phyloP scores from a whole-genome alignment of 1,140 invertebrate species.

The Chionoecetes opilio region DNA sequence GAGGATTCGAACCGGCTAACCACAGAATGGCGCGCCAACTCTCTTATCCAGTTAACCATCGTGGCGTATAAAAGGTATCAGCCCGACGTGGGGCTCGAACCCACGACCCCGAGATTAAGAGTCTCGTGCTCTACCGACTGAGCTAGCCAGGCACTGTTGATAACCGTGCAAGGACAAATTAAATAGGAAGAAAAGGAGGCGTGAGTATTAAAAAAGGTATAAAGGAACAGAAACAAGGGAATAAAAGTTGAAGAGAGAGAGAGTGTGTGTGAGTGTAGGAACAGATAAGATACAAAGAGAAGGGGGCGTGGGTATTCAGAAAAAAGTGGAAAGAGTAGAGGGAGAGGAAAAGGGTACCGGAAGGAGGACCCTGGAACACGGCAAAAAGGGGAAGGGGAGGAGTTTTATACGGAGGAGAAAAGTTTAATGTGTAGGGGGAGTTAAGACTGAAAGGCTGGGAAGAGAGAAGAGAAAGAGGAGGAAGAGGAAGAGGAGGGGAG shows the following conservation, averaged over 20 bases:
- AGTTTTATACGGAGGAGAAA: constrained; percentile 5
- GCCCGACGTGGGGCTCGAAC: too few species aligned
- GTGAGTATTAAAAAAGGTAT: too few species aligned
- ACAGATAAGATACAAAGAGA: neutral
- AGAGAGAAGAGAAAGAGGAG: too few species aligned
- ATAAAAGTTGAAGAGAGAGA: neutral
- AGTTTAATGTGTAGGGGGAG: constrained; percentile 19
- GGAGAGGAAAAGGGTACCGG: neutral
- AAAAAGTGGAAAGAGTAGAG: neutral
- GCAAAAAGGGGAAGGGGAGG: neutral
- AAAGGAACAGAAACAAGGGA: neutral
- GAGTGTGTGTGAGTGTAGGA: neutral
- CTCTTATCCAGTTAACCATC: too few species aligned
- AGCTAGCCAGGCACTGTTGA: too few species aligned
- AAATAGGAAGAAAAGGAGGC: too few species aligned
- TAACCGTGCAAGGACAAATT: too few species aligned
- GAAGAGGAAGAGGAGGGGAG: neutral
- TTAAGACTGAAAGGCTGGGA: neutral
- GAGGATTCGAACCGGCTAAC: too few species aligned
- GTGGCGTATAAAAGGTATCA: too few species aligned
- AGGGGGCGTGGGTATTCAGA: neutral
- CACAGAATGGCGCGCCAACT: too few species aligned
- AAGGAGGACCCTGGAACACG: neutral
- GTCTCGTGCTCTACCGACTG: too few species aligned
- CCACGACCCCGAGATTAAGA: too few species aligned